Percentiles rank a stretch among this genome's conserved stretches.
Conservation (phyloP, 1,140 invertebrate species). For the Drosophila lacertosa region DNA sequence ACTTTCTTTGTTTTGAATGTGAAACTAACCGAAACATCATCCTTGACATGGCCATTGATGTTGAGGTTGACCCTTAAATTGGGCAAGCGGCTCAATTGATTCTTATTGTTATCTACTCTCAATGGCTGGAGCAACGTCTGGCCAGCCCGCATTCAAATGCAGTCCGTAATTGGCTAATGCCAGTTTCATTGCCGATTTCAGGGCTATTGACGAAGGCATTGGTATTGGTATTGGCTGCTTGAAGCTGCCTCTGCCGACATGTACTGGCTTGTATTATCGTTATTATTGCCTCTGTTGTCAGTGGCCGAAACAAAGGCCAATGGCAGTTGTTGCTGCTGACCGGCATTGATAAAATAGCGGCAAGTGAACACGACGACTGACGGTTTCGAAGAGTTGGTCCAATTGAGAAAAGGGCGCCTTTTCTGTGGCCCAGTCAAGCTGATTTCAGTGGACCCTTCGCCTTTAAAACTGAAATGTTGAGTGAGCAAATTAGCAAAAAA, state of each 20-base stretch:
- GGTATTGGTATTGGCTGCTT: background rate
- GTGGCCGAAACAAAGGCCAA: slow-evolving; percentile 35
- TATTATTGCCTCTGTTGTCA: slow-evolving; percentile 32
- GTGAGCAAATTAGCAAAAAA: slow-evolving; percentile 74
- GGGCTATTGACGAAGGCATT: slow-evolving; percentile 3
- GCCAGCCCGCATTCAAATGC: slow-evolving; percentile 31
- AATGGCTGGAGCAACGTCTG: slow-evolving; percentile 22
- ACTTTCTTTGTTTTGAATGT: slow-evolving; percentile 22
- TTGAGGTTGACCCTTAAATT: slow-evolving; percentile 3
- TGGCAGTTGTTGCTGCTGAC: slow-evolving; percentile 2
- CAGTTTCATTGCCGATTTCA: slow-evolving; percentile 20
- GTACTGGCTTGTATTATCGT: slow-evolving; percentile 16
- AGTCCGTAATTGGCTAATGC: slow-evolving; percentile 22
- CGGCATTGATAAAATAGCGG: slow-evolving; percentile 35
- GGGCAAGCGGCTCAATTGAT: slow-evolving; percentile 6
- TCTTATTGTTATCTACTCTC: slow-evolving; percentile 37
- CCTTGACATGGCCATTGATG: slow-evolving; percentile 17
- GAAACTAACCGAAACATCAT: slow-evolving; percentile 18
- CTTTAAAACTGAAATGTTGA: slow-evolving; percentile 70
- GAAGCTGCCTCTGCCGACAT: background rate
- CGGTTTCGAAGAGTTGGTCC: slow-evolving; percentile 14
- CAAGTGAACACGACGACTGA: slow-evolving; percentile 2
- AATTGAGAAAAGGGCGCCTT: background rate
- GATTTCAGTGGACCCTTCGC: slow-evolving; percentile 39
- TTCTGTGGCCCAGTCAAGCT: background rate